Conservation (phyloP, 2,888 invertebrate species). For the Philhelius pedissequus region DNA sequence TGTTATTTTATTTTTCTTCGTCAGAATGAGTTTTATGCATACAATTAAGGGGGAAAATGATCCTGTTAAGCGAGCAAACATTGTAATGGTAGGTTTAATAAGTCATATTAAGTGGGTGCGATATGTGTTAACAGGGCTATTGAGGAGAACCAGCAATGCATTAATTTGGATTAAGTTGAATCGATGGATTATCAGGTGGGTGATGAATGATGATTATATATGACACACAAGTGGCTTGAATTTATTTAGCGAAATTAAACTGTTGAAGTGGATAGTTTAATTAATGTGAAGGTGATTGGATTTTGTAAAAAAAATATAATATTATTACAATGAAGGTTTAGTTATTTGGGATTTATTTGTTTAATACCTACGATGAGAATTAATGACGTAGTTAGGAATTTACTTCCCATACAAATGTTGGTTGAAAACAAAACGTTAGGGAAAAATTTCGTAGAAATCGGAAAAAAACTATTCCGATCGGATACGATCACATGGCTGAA, state of each 20-base stretch:
- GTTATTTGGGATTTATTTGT: neutral
- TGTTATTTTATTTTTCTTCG: neutral
- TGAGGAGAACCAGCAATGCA: neutral
- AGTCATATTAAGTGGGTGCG: neutral
- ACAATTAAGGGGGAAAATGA: slow-evolving; percentile 14
- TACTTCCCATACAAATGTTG: no score
- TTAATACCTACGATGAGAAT: neutral
- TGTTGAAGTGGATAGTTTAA: neutral
- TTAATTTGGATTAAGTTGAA: slow-evolving; percentile 49
- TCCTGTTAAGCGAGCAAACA: slow-evolving; percentile 42
- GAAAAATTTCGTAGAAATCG: no score
- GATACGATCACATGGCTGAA: no score
- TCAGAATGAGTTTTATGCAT: slow-evolving; percentile 3
- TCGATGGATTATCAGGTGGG: slow-evolving; percentile 13
- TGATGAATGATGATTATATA: neutral
- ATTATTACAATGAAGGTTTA: neutral
- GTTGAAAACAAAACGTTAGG: no score
- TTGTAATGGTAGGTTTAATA: neutral
- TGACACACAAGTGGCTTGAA: neutral
- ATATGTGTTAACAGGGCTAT: neutral
- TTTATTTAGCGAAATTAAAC: neutral
- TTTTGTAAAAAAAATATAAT: neutral
- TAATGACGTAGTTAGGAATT: no score
- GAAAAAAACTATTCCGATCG: no score
- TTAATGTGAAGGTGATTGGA: neutral